Base-by-base conservation (phyloP, 53 echinoderm and acorn worm species). In the Antedon mediterranea region DNA sequence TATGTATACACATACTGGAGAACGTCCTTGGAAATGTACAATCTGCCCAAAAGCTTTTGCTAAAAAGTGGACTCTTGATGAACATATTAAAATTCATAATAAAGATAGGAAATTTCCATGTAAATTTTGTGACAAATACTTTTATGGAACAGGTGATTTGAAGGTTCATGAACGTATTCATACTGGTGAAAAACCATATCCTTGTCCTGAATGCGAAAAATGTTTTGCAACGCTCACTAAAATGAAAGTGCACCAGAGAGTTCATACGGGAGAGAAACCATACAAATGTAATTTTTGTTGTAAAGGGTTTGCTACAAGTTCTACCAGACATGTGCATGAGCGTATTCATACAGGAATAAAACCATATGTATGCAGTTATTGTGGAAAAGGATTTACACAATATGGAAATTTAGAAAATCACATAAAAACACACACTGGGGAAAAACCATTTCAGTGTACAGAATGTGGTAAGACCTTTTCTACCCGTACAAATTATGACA, bases 21-120 rank as follows among this genome's bases (percentile, higher is more conserved):
- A 57, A 57, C 57, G 57, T 18, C 57, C 57, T 18, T 57, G 57
- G 57, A 57, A 57, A 23, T 57, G 57, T 18, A 57, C 57, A 18
- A 57, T 57, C 57, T 57, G 57, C 20, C 7, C 57, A 57, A 57
- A 57, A 23, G 9, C 57, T 18, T 57, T 57, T 23, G 57, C 57
- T 57, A 57, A 57, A 57, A 57, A 57, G 57, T 57, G 57, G 57
- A 57, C 57, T 57, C 57, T 57, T 57, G 57, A 57, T 57, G 57
- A 57, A 26, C 57, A 57, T 23, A 57, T 57, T 57, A 57, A 57
- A 57, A 26, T 57, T 3, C 57, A 57, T 57, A 57, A 57, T 57
- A 57, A 57, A 57, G 57, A 57, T 57, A 13, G 57, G 20, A 57
- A 57, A 57, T 57, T 57, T 57, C 57, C 57, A 57, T 57, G 57